Evolutionary conservation across 1,140 invertebrate genomes (phyloP), one percentile per base, ranked within the genome.

Genomic region (Adoxophyes honmai): DNA sequence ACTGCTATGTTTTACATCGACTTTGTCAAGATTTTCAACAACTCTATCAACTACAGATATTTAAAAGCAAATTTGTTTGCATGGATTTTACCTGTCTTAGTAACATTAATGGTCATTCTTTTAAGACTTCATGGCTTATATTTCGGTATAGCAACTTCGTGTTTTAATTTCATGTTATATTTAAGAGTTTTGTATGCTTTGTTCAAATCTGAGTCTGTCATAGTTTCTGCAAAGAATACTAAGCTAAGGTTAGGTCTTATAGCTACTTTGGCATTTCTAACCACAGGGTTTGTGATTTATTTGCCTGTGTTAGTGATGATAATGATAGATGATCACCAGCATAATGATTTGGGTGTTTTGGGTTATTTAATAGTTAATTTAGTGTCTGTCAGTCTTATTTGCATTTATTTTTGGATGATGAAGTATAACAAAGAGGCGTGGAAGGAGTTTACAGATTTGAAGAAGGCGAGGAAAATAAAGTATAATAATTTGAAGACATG

Each of bases 331-430:
- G 42, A 48, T 11, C 42, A 48, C 11, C 42, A 48, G n/a, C 42
- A 48, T 28, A 48, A 48, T 33, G 42, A 48, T 13, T 48, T 48
- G n/a, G 42, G 42, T 48, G 42, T 48, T 2, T 48, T 33, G 13
- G 42, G 42, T 14, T 48, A 48, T 21, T n/a, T 48, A 0, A 18
- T 48, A 11, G 42, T 48, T 7, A 48, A 48, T 48, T 48, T 48
- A 18, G 42, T 48, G 21, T 33, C 42, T 7, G 42, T 48, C 4
- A 48, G 16, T n/a, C 42, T 48, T 8, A 48, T 48, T 8, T 21
- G 42, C 14, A 48, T 48, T 13, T 48, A 48, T n/a, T 48, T 48
- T 48, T 48, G 42, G 42, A 48, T 48, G 42, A 48, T 48, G 42
- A 48, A 48, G 7, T 48, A 48, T 21, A 48, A 48, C 21, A 28